Evolutionary conservation across 2,888 invertebrate species (phyloP), one percentile per base, ranked within the genome.

Genomic region (Mellilla xanthometata): DNA sequence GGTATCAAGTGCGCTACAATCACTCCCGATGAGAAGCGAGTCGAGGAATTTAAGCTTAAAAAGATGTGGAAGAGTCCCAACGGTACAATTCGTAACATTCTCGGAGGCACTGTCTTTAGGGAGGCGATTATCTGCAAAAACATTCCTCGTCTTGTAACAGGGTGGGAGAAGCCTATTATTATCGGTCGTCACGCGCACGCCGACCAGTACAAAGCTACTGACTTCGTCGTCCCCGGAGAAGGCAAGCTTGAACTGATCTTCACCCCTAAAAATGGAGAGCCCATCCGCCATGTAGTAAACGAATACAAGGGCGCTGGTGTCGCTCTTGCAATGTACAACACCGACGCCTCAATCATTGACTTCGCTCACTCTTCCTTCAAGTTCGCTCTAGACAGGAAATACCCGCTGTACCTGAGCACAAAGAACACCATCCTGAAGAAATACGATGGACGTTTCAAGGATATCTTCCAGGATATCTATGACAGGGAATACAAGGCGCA

Each of bases 1-100:
- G 99, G 99, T 28, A 97, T 99, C 58, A 99, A 99, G 83, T 99
- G 99, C 88, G 99, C 99, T 12, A 97, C 99, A 2, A 99, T 99
- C 56, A 99, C 99, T 0, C 99, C 99, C 1, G 99, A 99, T 80
- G 99, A 99, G 81, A 95, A 96, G 24, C 92, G 99, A 74, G 98
- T 99, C 0, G 95, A 96, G 82, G 96, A 96, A 79, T 96, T 96
- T 72, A 95, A 95, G 1, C 77, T 96, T 58, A 95, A 96, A 73
- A 91, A 96, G 76, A 96, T 96, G 96, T 96, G 96, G 96, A 96
- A 95, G 76, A 96, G 95, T 35, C 96, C 96, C 0, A 96, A 96
- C 71, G 96, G 96, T 38, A 96, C 96, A 2, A 96, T 96, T 56
- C 93, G 96, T 79, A 96, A 96, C 69, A 96, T 96, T 62, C 90